Evolutionary conservation across 1,140 invertebrate species (phyloP).

Genomic region (Dendrolimus punctatus): DNA sequence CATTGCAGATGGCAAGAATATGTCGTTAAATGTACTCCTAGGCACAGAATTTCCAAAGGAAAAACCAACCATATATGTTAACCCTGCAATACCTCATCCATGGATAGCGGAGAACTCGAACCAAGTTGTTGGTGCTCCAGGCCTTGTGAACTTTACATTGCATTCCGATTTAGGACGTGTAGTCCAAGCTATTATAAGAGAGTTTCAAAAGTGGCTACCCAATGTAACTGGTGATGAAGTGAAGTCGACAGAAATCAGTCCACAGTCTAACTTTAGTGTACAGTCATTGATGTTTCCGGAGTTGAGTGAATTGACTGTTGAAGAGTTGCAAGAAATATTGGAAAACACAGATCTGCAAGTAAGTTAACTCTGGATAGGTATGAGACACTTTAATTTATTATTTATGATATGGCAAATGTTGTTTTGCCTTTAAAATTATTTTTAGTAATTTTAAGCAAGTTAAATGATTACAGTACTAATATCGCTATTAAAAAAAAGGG

Average conservation of each 20-base stretch:
- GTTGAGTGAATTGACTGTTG: slow-evolving; percentile 75
- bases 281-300: slow-evolving; percentile 73
- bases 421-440: no score
- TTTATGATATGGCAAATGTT: no score
- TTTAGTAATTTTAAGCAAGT: no score
- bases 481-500: no score
- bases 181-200: slow-evolving; percentile 83
- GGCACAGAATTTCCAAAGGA: slow-evolving; percentile 81
- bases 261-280: slow-evolving; percentile 31
- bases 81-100: slow-evolving; percentile 77
- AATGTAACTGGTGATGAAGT: slow-evolving; percentile 27
- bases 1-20: slow-evolving; percentile 73
- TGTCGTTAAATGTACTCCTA: slow-evolving; percentile 77
- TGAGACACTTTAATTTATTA: not conserved
- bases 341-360: slow-evolving; percentile 75
- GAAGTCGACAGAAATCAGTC: slow-evolving; percentile 40
- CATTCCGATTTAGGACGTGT: slow-evolving; percentile 85
- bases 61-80: slow-evolving; percentile 79
- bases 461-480: no score
- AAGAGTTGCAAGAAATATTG: slow-evolving; percentile 79
- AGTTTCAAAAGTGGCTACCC: slow-evolving; percentile 76
- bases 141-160: slow-evolving; percentile 81
- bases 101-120: slow-evolving; percentile 78
- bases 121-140: slow-evolving; percentile 79
- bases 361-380: not conserved